Evolutionary conservation across 2,888 invertebrate species (phyloP).

Genomic region (Lottia scabra): DNA sequence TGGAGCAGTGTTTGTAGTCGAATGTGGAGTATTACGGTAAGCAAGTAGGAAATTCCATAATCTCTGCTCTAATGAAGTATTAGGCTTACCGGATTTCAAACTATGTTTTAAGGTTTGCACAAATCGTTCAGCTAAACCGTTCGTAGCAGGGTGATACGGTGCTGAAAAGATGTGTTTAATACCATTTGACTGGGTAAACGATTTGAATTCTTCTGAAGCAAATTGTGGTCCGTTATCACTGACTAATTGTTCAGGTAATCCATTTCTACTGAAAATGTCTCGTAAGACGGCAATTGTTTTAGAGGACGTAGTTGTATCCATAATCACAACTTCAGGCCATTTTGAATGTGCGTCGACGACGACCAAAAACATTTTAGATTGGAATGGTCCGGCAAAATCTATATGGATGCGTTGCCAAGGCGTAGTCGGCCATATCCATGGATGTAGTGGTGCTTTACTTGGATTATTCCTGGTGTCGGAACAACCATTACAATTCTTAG

Average conservation of each 20-base stretch:
- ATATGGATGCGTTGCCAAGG: constrained; percentile 66
- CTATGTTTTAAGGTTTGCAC: constrained; percentile 1
- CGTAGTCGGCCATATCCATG: constrained; percentile 42
- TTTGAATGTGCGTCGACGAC: constrained; percentile 65
- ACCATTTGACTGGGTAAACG: no score
- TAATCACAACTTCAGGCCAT: constrained; percentile 45
- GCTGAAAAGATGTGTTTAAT: constrained; percentile 6
- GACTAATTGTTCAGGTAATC: constrained; percentile 43
- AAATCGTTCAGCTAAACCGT: constrained; percentile 51
- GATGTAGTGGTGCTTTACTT: constrained; percentile 26
- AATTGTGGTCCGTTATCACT: constrained; percentile 63
- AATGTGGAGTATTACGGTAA: background rate
- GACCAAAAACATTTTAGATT: constrained; percentile 52
- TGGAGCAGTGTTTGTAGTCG: background rate
- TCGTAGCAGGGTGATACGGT: constrained; percentile 52
- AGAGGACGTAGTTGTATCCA: constrained; percentile 26
- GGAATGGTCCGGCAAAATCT: constrained; percentile 67
- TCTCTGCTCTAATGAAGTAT: background rate
- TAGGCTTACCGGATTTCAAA: background rate
- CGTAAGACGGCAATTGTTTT: constrained; percentile 37
- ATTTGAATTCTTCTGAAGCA: constrained; percentile 40
- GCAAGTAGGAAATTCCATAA: background rate
- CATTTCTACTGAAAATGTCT: constrained; percentile 39
- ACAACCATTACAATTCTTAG: constrained; percentile 25
- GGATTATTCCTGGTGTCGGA: constrained; percentile 32